These are phyloP conservation scores for Ibidorhyncha struthersii DNA, from an alignment of 2,113 vertebrate genomes.

Conservation along the genomic window DNA sequence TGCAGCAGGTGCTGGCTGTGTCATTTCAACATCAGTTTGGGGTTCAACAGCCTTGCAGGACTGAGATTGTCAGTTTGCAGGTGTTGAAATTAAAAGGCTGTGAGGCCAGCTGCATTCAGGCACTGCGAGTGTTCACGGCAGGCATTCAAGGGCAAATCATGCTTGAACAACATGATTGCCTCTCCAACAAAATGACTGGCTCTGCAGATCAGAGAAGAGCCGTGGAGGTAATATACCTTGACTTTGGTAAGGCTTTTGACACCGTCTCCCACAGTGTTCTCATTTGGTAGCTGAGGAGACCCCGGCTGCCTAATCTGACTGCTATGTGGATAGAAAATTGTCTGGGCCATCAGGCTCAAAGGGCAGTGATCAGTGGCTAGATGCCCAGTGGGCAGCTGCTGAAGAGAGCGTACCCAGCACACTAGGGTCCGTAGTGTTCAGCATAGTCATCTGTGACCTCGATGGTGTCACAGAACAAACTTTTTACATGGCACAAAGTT, in stretches of 20 bases:
- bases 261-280: constrained; percentile 24
- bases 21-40: constrained; percentile 26
- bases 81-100: constrained; percentile 59
- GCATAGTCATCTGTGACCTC: not conserved
- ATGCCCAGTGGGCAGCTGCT: not conserved
- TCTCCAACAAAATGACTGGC: constrained; percentile 17
- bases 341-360: not conserved
- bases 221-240: constrained; percentile 42
- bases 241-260: constrained; percentile 56
- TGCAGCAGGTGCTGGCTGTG: constrained; percentile 38
- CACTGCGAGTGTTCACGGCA: not conserved
- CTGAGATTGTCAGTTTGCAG: constrained; percentile 45
- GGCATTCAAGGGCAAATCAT: constrained; percentile 57
- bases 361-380: not conserved
- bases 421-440: fast-evolving
- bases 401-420: not conserved
- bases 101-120: constrained; percentile 47
- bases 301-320: not conserved
- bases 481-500: not conserved
- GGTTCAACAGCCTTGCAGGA: constrained; percentile 49
- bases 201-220: constrained; percentile 15
- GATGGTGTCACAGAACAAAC: not conserved
- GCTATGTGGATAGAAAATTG: not conserved
- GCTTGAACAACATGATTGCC: constrained; percentile 54
- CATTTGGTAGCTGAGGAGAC: constrained; percentile 5